phyloP scores from a whole-genome alignment of 1,140 invertebrate species.

The Ctenoplectra terminalis region DNA sequence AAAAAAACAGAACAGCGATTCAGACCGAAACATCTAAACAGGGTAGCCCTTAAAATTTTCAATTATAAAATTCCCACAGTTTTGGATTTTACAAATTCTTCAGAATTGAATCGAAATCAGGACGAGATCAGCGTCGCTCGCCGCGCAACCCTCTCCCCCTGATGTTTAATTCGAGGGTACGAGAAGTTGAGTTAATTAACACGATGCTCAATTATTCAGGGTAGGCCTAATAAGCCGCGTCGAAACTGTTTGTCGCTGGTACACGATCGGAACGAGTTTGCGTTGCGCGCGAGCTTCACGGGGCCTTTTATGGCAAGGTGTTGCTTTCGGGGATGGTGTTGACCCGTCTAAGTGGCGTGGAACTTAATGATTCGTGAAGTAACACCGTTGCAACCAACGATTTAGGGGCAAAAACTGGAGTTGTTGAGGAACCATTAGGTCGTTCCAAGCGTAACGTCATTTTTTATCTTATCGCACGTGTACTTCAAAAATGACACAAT shows the following conservation, averaged over 20 bases:
- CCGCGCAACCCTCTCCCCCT: constrained; percentile 1
- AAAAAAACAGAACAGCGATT: too few relatives aligned
- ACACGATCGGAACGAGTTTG: constrained; percentile 53
- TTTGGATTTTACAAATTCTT: too few relatives aligned
- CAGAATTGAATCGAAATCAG: neutral
- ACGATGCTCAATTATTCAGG: constrained; percentile 44
- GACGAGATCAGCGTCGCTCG: constrained; percentile 12
- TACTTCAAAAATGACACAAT: too few relatives aligned
- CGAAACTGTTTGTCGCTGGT: constrained; percentile 45
- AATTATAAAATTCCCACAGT: too few relatives aligned
- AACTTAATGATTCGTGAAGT: constrained; percentile 28
- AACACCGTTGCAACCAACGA: neutral
- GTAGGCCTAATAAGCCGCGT: constrained; percentile 48
- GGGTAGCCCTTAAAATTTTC: too few relatives aligned
- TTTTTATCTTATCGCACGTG: too few relatives aligned
- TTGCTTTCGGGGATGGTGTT: constrained; percentile 26
- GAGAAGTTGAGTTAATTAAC: constrained; percentile 62
- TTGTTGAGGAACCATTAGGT: too few relatives aligned
- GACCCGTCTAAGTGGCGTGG: constrained; percentile 13
- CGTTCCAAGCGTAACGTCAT: too few relatives aligned
- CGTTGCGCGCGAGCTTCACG: constrained; percentile 22
- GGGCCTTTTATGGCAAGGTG: constrained; percentile 40
- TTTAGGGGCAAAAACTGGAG: neutral
- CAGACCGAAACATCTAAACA: too few relatives aligned
- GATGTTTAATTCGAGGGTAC: constrained; percentile 53